Percentiles rank a stretch among this genome's conserved stretches.
These are phyloP conservation scores for Chunga burmeisteri DNA, from an alignment of 2,113 vertebrate genomes.

Conservation along the genomic window DNA sequence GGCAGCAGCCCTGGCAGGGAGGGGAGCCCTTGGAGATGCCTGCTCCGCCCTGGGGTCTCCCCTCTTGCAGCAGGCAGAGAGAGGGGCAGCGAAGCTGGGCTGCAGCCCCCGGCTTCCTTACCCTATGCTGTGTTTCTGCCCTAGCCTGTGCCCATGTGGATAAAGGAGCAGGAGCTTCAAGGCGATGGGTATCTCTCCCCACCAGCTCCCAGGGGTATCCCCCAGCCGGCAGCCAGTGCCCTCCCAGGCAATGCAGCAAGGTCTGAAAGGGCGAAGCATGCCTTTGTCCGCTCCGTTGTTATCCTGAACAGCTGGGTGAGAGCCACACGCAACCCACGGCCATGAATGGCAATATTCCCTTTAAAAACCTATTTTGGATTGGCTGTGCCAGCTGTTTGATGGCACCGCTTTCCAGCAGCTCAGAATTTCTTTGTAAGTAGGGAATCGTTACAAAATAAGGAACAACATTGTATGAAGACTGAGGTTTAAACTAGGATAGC, in stretches of 20 bases:
- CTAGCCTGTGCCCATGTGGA: background rate
- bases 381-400: slow-evolving; percentile 28
- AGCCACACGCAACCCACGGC: background rate
- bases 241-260: background rate
- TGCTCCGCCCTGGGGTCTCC: background rate
- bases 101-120: background rate
- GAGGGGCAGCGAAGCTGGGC: background rate
- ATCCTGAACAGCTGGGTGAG: slow-evolving; percentile 26
- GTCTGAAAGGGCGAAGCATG: background rate
- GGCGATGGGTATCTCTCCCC: background rate
- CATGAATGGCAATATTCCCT: slow-evolving; percentile 14
- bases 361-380: slow-evolving; percentile 11
- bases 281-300: background rate
- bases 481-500: background rate
- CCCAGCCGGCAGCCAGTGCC: rapidly evolving
- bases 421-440: slow-evolving; percentile 11
- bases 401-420: background rate
- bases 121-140: background rate
- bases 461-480: background rate
- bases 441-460: background rate
- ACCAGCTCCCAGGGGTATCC: background rate
- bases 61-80: background rate
- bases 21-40: background rate
- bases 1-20: background rate
- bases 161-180: background rate